Conservation (phyloP, 2,888 invertebrate species). For the Drosophila neotestacea region DNA sequence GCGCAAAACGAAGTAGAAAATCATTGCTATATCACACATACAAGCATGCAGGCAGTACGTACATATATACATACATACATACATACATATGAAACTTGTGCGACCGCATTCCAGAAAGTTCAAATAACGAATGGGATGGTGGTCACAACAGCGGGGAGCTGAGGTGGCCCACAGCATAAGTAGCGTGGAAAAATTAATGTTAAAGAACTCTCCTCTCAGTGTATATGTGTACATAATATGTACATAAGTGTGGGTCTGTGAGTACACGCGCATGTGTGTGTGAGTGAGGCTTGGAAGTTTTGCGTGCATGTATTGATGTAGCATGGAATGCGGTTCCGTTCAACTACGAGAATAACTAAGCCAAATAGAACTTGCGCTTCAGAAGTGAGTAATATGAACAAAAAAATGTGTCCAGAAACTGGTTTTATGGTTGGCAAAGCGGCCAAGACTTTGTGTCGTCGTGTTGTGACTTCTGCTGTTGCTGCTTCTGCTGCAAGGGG, state of each 20-base stretch:
- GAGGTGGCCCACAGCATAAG: slow-evolving; percentile 47
- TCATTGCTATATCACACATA: slow-evolving; percentile 13
- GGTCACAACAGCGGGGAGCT: slow-evolving; percentile 17
- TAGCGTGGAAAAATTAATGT: slow-evolving; percentile 67
- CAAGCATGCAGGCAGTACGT: slow-evolving; percentile 10
- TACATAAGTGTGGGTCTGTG: slow-evolving; percentile 32
- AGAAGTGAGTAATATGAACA: slow-evolving; percentile 57
- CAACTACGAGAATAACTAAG: slow-evolving; percentile 61
- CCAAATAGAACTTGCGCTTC: slow-evolving; percentile 68
- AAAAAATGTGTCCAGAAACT: slow-evolving; percentile 62
- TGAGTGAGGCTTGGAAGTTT: slow-evolving; percentile 37
- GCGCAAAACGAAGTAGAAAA: slow-evolving; percentile 39
- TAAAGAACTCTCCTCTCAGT: slow-evolving; percentile 64
- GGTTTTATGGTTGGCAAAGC: slow-evolving; percentile 46
- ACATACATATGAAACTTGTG: slow-evolving; percentile 61
- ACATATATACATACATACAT: slow-evolving; percentile 8
- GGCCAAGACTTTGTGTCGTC: slow-evolving; percentile 70
- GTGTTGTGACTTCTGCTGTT: slow-evolving; percentile 4
- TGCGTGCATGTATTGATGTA: slow-evolving; percentile 45
- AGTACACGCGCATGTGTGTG: slow-evolving; percentile 29
- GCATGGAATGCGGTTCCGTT: slow-evolving; percentile 72
- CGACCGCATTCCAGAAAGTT: slow-evolving; percentile 78
- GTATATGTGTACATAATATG: slow-evolving; percentile 11
- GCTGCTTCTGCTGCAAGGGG: slow-evolving; percentile 11
- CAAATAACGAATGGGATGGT: slow-evolving; percentile 62